Conservation (phyloP, 2,113 vertebrate species). For the Cyanistes caeruleus region DNA sequence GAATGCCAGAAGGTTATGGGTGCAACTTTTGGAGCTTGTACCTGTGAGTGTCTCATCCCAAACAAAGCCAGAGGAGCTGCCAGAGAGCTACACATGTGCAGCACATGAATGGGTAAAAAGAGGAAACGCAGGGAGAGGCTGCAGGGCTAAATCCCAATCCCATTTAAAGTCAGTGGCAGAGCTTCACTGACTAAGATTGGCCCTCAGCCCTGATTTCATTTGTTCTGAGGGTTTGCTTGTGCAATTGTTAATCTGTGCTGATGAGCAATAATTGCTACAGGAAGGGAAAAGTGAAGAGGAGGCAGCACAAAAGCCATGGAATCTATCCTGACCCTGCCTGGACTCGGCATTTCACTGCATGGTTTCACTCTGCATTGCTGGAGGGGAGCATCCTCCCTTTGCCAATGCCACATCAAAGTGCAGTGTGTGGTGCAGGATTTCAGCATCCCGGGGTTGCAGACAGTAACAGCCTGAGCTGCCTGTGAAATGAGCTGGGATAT, state of each 20-base stretch:
- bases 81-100: slow-evolving; percentile 15
- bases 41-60: slow-evolving; percentile 6
- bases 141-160: slow-evolving; percentile 41
- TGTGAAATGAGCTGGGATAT: not conserved
- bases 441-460: not conserved
- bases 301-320: not conserved
- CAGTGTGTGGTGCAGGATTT: not conserved
- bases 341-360: not conserved
- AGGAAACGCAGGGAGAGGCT: slow-evolving; percentile 18
- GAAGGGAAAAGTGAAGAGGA: slow-evolving; percentile 16
- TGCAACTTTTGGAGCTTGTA: not conserved
- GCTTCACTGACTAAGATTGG: not conserved
- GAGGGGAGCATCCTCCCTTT: slow-evolving; percentile 23
- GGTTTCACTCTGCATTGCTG: not conserved
- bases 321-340: not conserved
- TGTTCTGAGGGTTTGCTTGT: not conserved
- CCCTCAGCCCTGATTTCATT: slow-evolving; percentile 36
- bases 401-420: slow-evolving; percentile 57
- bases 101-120: slow-evolving; percentile 17
- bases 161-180: slow-evolving; percentile 14
- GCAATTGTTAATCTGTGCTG: slow-evolving; percentile 37
- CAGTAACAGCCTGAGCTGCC: not conserved
- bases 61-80: not conserved
- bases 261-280: slow-evolving; percentile 37
- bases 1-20: not conserved